These are phyloP conservation scores for Amblyjoppa fuscipennis DNA, from an alignment of 2,888 invertebrate genomes.

Conservation along the genomic window DNA sequence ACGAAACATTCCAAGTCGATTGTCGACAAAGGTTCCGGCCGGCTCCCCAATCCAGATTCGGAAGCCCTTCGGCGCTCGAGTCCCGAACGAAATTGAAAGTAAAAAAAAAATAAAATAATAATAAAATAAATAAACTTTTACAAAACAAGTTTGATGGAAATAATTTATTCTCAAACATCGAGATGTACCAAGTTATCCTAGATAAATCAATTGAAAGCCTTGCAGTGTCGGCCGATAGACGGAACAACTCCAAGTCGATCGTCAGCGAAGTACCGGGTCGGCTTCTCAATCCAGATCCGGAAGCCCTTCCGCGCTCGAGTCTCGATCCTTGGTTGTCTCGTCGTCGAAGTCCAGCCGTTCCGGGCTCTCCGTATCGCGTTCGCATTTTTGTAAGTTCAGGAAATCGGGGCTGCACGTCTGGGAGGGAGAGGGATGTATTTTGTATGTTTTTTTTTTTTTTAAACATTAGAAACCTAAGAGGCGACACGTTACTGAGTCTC, in stretches of 20 bases:
- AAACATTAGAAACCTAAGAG: background rate
- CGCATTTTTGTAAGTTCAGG: slow-evolving; percentile 76
- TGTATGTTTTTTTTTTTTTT: background rate
- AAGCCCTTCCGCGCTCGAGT: slow-evolving; percentile 73
- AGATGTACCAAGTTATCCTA: slow-evolving; percentile 67
- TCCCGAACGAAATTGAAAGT: slow-evolving; percentile 54
- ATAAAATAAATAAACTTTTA: background rate
- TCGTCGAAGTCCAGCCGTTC: slow-evolving; percentile 66
- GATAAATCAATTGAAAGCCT: slow-evolving; percentile 20
- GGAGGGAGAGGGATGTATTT: slow-evolving; percentile 56
- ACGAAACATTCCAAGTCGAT: slow-evolving; percentile 62
- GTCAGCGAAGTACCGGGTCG: slow-evolving; percentile 39
- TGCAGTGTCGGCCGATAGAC: slow-evolving; percentile 16
- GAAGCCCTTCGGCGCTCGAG: slow-evolving; percentile 73
- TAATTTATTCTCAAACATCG: slow-evolving; percentile 74
- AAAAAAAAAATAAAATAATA: background rate
- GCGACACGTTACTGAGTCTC: background rate
- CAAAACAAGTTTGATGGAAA: slow-evolving; percentile 53
- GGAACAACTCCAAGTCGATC: slow-evolving; percentile 65
- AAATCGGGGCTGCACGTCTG: slow-evolving; percentile 78
- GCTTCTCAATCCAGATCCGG: slow-evolving; percentile 78
- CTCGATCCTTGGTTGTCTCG: slow-evolving; percentile 72
- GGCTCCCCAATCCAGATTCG: slow-evolving; percentile 77
- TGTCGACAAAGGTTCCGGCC: slow-evolving; percentile 36
- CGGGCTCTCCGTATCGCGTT: slow-evolving; percentile 43